Evolutionary conservation across 30 jellyfish, hydroid and myxozoan species (phyloP), one percentile per base, ranked within the genome.

Genomic region (Pelagia noctiluca): DNA sequence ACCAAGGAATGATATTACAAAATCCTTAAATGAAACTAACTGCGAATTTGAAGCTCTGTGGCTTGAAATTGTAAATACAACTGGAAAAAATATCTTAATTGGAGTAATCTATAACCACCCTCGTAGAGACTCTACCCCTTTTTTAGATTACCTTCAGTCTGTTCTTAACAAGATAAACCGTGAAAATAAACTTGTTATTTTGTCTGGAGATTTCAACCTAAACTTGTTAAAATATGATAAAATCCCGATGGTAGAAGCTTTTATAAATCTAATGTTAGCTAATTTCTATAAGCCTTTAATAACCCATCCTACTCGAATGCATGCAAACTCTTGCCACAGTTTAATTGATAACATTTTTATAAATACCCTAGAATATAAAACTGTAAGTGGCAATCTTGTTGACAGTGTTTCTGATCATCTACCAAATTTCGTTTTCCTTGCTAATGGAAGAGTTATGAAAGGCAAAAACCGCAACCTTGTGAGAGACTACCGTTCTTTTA

Each of bases 81-180:
- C 12, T 42, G 57, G 57, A 8, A 42, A 42, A 16, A 42, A 42
- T 42, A 42, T 42, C 12, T 42, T 42, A 42, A 42, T 42, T 5
- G 57, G 57, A 42, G 57, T 42, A 42, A 42, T 42, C 8, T 42
- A 42, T 42, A 42, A 42, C 57, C 57, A 42, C 57, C 57, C 57
- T 42, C 8, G 57, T 8, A 42, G 16, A 42, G 16, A 42, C 16
- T 8, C 16, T 42, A 42, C 57, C 8, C 57, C 57, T 42, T 42
- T 5, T 42, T 16, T 42, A 42, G 57, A 42, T 5, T 42, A 42
- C 16, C 8, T 42, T 5, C 57, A 42, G 12, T 5, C 57, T 5
- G 57, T 42, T 42, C 57, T 42, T 42, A 42, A 42, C 16, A 42
- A 42, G 16, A 42, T 42, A 5, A 42, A 42, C 57, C 57, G 57